phyloP scores from a whole-genome alignment of 53 echinoderm and acorn worm species.

The Hippasteria phrygiana region DNA sequence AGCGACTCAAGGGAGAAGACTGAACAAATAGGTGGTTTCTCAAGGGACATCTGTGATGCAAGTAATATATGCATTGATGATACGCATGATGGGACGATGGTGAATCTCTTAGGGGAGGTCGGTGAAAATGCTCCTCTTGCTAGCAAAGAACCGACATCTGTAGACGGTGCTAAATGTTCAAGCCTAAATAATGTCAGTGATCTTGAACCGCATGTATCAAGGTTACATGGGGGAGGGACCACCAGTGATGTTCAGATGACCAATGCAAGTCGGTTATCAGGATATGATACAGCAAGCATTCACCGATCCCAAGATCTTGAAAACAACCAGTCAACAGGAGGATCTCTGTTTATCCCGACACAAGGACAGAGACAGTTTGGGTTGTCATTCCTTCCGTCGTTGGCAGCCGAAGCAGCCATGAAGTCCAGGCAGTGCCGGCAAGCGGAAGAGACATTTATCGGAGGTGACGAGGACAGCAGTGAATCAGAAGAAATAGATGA shows the following conservation, averaged over 20 bases:
- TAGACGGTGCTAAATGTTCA: not conserved
- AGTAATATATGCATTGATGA: not conserved
- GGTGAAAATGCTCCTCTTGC: no score
- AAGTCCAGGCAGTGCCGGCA: constrained; percentile 30
- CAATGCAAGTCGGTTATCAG: not conserved
- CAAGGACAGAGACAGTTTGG: constrained; percentile 12
- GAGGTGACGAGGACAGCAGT: constrained; percentile 39
- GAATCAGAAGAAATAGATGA: not conserved
- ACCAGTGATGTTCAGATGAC: no score
- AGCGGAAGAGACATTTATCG: constrained; percentile 57
- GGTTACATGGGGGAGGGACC: no score
- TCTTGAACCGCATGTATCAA: not conserved
- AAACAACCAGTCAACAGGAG: not conserved
- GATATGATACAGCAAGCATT: not conserved
- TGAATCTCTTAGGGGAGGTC: not conserved
- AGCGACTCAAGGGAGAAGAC: no score
- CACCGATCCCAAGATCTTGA: not conserved
- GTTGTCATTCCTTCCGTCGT: constrained; percentile 50
- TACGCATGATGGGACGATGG: not conserved
- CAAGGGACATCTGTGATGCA: not conserved
- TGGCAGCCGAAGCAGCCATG: constrained; percentile 63
- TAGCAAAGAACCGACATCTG: not conserved
- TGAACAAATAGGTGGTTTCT: not conserved
- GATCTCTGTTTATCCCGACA: not conserved
- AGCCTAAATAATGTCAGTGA: not conserved